These are phyloP conservation scores for Aselliscus stoliczkanus DNA, from an alignment of 2,797 vertebrate genomes.

Conservation along the genomic window DNA sequence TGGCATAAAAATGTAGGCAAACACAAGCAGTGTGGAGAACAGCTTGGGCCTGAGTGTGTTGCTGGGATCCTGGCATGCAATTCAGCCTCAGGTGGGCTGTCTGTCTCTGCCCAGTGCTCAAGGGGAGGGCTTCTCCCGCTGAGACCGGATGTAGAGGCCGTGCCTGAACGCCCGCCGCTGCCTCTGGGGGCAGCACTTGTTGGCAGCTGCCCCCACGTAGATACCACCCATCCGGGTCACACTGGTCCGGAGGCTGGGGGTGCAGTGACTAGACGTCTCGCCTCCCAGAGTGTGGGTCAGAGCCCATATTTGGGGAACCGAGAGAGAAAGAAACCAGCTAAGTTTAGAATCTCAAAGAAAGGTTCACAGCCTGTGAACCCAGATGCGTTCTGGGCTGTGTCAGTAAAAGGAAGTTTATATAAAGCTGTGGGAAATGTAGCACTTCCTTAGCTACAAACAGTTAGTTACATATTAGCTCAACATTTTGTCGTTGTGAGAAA, in stretches of 20 bases:
- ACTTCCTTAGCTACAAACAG: conserved; percentile 55
- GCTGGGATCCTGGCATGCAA: fast-evolving
- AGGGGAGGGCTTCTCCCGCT: fast-evolving
- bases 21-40: neutral
- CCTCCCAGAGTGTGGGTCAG: neutral
- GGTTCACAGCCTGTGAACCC: neutral
- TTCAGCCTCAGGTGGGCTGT: neutral
- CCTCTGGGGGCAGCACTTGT: neutral
- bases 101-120: neutral
- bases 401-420: conserved; percentile 63
- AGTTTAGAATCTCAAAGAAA: neutral
- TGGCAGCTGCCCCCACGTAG: neutral
- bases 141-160: too few relatives aligned
- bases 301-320: neutral
- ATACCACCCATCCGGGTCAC: neutral
- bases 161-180: fast-evolving
- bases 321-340: neutral
- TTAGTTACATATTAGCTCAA: neutral
- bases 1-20: neutral
- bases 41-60: fast-evolving
- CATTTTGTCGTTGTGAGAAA: neutral
- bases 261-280: too few relatives aligned
- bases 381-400: neutral
- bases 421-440: conserved; percentile 65
- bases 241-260: too few relatives aligned